Evolutionary conservation across 2,888 invertebrate genomes (phyloP).

Genomic region (Dexiosoma caninum): DNA sequence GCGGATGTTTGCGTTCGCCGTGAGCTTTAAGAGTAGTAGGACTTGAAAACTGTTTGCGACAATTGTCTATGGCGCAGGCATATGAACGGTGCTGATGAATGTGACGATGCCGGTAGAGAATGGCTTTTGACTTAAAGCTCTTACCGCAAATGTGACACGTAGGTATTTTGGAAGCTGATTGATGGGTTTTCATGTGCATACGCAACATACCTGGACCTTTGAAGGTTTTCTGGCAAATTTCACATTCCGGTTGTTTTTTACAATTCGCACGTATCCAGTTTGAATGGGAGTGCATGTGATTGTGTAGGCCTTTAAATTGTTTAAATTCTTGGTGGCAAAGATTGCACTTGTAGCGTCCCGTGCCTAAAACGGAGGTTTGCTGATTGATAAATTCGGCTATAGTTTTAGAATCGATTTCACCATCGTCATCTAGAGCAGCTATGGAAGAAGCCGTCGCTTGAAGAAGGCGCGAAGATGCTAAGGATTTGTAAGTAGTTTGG

Average conservation of each 20-base stretch:
- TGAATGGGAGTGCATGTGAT: constrained; percentile 82
- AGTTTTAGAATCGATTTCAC: constrained; percentile 74
- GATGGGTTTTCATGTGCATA: constrained; percentile 83
- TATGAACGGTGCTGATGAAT: constrained; percentile 80
- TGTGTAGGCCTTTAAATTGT: constrained; percentile 81
- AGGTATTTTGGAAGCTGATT: constrained; percentile 80
- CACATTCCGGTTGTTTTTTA: constrained; percentile 82
- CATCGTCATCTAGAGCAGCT: constrained; percentile 72
- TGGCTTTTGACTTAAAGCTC: constrained; percentile 81
- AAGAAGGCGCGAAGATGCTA: constrained; percentile 69
- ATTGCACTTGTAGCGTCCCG: constrained; percentile 82
- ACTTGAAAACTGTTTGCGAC: constrained; percentile 75
- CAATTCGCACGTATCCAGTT: constrained; percentile 83
- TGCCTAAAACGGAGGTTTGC: constrained; percentile 80
- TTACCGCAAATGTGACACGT: constrained; percentile 82
- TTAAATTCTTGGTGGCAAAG: constrained; percentile 83
- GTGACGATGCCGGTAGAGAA: constrained; percentile 82
- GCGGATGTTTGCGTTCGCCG: constrained; percentile 75
- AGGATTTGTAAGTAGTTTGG: constrained; percentile 40
- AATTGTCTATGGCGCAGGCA: constrained; percentile 77
- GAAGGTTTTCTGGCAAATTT: constrained; percentile 81
- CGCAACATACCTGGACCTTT: constrained; percentile 84
- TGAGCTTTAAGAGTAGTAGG: constrained; percentile 74
- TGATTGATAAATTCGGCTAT: constrained; percentile 77
- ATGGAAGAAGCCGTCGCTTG: constrained; percentile 74